phyloP scores from a whole-genome alignment of 2,113 vertebrate genomes.

The Calidris pygmaea region DNA sequence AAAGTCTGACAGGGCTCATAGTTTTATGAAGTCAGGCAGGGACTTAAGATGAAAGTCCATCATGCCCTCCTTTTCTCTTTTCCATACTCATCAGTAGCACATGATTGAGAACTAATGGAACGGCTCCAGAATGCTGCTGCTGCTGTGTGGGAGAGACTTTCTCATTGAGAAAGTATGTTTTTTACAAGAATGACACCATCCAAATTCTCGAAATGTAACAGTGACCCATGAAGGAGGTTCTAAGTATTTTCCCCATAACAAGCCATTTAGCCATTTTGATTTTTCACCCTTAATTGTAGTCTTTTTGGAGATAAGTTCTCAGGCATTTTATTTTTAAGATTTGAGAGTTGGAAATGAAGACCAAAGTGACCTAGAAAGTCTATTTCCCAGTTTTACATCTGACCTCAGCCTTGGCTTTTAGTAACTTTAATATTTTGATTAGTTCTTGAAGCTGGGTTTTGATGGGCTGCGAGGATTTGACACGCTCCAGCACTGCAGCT shows the following conservation, averaged over 20 bases:
- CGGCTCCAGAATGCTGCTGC: background rate
- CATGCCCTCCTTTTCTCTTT: background rate
- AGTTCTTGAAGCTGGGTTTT: background rate
- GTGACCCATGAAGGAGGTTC: background rate
- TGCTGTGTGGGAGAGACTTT: background rate
- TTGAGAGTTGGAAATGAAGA: background rate
- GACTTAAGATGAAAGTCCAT: background rate
- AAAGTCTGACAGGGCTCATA: background rate
- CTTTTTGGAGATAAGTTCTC: background rate
- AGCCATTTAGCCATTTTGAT: background rate
- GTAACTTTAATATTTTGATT: background rate
- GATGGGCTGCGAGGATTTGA: background rate
- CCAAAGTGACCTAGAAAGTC: background rate
- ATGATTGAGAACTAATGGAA: background rate
- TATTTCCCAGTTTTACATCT: background rate
- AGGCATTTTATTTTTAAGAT: background rate
- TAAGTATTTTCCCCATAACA: background rate
- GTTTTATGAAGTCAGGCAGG: background rate
- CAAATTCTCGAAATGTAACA: background rate
- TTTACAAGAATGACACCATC: background rate
- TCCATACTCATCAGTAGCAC: background rate
- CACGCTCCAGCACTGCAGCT: background rate
- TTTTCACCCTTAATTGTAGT: background rate
- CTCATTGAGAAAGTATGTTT: background rate
- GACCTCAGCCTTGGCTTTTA: background rate